Evolutionary conservation across 2,797 vertebrate genomes (phyloP), one percentile per base, ranked within the genome.

Genomic region (Sebastolobus altivelis): DNA sequence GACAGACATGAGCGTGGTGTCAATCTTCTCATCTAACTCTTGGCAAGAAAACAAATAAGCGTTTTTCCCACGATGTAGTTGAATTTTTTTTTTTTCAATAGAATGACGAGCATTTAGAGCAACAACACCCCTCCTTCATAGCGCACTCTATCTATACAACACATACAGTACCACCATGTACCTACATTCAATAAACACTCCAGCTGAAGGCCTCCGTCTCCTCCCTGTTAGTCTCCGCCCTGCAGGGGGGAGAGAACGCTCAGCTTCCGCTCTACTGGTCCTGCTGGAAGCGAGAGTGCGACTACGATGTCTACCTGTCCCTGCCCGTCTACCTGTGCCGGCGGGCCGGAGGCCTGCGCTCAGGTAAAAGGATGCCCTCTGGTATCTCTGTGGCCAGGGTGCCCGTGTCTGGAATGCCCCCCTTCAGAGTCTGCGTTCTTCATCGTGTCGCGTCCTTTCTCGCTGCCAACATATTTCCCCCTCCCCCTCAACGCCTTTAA

Each of bases 251-350:
- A 80, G 95, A 96, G 82, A 95, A 95, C 22, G 91, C 93, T 80
- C 94, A 95, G 89, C 95, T 96, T 88, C 96, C 96, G 1, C 95
- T 96, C 93, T 96, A 96, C 95, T 97, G 96, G 96, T 96, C 96
- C 93, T 96, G 95, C 91, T 97, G 96, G 96, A 97, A 96, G 94
- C 94, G 95, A 77, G 96, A 97, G 81, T 95, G 95, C 77, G 95
- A 97, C 92, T 96, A 95, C 88, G 96, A 97, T 81, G 96, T 96
- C 91, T 97, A 97, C 95, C 95, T 97, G 90, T 97, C 96, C 81
- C 93, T 97, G 75, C 96, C 96, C 12, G 96, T 96, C 73, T 97
- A 96, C 93, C 94, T 97, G 90, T 97, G 95, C 93, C 95, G 95
- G 86, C 95, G 95, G 94, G 94, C 95, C 8, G 95, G 95, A 91